Evolutionary conservation across 2,797 vertebrate genomes (phyloP), one percentile per base, ranked within the genome.

Genomic region (Coranthus polyacanthus): DNA sequence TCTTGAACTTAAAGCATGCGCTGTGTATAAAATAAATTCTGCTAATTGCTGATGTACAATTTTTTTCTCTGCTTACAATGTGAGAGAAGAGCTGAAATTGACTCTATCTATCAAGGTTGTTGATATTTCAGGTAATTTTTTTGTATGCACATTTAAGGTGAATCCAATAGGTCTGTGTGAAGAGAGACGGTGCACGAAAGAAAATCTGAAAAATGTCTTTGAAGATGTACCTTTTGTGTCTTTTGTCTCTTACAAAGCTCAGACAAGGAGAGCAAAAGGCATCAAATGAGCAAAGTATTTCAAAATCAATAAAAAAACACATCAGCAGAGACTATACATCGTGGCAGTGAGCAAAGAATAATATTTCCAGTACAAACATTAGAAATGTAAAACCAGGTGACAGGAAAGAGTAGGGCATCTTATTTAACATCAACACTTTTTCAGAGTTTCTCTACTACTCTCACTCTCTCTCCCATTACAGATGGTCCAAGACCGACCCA

Each of bases 401-500:
- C 24, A 36, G 21, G 37, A 24, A 60, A 34, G 10, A 16, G 38
- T 17, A 52, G 47, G 10, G 45, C 21, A 1, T 71, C 41, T 59
- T 37, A 70, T 77, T 55, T 38, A 12, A 29, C 60, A 61, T 18
- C 2, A 4, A 1, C 17, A 6, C n/a, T n/a, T n/a, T n/a, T n/a
- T n/a, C n/a, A n/a, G n/a, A n/a, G n/a, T 60, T 50, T n/a, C 22
- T 45, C 6, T 39, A 13, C 29, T 57, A 52, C 24, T 16, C 36
- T 71, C 12, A 9, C 34, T 76, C 37, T 55, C 56, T 79, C 38
- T 64, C 12, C 17, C 45, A 46, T 57, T 60, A 12, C 91, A 99
- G 98, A 99, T 87, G 98, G 97, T 60, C 95, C 95, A 24, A 92
- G 97, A 53, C 97, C 97, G 74, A 96, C 92, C 82, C 95, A 96